Evolutionary conservation across 2,888 invertebrate species (phyloP), one percentile per base, ranked within the genome.

Genomic region (Furcula furcula): DNA sequence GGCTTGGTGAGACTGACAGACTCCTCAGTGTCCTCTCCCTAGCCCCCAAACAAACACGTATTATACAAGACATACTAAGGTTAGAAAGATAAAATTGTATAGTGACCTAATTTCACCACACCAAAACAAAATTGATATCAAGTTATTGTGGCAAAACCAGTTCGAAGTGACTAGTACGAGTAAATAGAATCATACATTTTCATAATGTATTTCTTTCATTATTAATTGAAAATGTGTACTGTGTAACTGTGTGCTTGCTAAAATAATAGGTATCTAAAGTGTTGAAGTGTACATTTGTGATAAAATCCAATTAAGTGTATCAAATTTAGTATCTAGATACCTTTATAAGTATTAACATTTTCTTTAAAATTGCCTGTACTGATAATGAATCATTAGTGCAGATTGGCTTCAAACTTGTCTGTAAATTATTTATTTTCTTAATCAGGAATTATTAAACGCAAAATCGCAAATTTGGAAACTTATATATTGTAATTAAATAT

Each of bases 21-120:
- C 82, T 91, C 69, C 74, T 87, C 78, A 75, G 80, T 79, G 60
- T 87, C 86, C 71, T 86, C 86, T 55, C 73, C 84, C 87, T 87
- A 69, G 47, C 61, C 73, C 71, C 72, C 59, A 52, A 63, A 70
- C 67, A 67, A 38, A 61, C 54, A 46, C 44, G 45, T 57, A 41
- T 54, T 55, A 60, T 49, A 52, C 45, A 63, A 38, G 50, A 47
- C 40, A 53, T 40, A 40, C 27, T 45, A 40, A 46, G 49, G 38
- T 47, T 22, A 59, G 51, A 53, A 31, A 50, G 37, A n/a, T n/a
- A 40, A 29, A 30, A 34, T 29, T 30, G 22, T 36, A 20, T 27
- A 16, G 15, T 28, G 27, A 38, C 21, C 33, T 4, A 29, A 42
- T 31, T 5, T 19, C 39, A 32, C 36, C 38, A 46, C 41, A n/a